phyloP scores from a whole-genome alignment of 2,888 invertebrate species.

The Euphydryas editha region DNA sequence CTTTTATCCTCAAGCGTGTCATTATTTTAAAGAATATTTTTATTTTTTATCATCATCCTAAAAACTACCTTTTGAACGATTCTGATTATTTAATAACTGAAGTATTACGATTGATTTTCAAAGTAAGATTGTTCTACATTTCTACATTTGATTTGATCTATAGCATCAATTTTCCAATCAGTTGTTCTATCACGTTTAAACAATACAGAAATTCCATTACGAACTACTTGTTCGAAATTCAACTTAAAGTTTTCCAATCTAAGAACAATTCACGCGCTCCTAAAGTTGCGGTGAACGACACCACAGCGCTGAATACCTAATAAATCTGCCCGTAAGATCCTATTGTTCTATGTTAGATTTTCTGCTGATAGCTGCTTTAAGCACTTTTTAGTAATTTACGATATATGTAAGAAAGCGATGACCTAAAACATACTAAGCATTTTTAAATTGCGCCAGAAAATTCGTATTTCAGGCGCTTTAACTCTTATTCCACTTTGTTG shows the following conservation, averaged over 20 bases:
- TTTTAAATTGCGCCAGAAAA: no score
- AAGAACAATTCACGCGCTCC: conserved; percentile 32
- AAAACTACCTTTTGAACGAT: no score
- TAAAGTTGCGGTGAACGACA: conserved; percentile 19
- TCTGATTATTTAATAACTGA: no score
- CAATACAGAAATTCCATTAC: conserved; percentile 6
- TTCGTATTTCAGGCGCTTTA: no score
- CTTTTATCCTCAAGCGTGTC: no score
- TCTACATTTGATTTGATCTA: neutral
- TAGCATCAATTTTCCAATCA: neutral
- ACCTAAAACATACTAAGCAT: neutral
- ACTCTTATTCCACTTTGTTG: no score
- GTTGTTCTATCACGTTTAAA: neutral
- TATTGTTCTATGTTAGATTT: conserved; percentile 9
- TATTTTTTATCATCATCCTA: no score
- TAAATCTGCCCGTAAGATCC: conserved; percentile 13
- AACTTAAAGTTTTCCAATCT: conserved; percentile 32
- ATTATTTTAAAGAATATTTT: neutral
- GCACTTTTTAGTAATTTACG: conserved; percentile 1
- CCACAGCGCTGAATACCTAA: conserved; percentile 16
- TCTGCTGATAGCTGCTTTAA: neutral
- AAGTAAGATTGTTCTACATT: no score
- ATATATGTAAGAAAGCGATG: neutral
- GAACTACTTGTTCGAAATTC: conserved; percentile 12
- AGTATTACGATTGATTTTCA: no score